Base-by-base conservation (phyloP, 2,888 invertebrate genomes). In the Caenorhabditis angaria region DNA sequence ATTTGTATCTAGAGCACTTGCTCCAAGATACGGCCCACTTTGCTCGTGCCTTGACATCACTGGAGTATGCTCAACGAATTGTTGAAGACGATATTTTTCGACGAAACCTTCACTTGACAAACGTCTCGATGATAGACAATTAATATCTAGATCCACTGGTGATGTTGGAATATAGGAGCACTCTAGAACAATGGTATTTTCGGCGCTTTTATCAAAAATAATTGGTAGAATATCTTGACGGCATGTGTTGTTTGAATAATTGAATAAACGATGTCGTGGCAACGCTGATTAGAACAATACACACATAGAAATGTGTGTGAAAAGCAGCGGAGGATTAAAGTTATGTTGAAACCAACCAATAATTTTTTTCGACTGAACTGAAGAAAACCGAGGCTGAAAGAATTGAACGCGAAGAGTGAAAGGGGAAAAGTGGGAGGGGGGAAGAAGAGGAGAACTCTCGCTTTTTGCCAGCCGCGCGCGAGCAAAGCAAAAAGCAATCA, bases 91-190 rank as follows among this genome's bases (percentile, higher is more conserved):
- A 50, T 59, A 59, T 50, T 59, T 59, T 25, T 47, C 25, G n/a
- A 56, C 20, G 20, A 35, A 32, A n/a, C 27, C 54, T 10, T 54
- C 28, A 28, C 22, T 54, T 27, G 54, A n/a, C 4, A 27, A 54
- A 2, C 18, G 6, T 51, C 51, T 51, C 25, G 55, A 25, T 27
- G n/a, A 5, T 12, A 55, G 18, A n/a, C 18, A 24, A 12, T 20
- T 18, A n/a, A 59, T 28, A 12, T 27, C 47, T n/a, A 10, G 27
- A 32, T 59, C 59, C 3, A 59, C 47, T 6, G 59, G 59, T 3
- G 48, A n/a, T n/a, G 59, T 59, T 18, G 59, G 48, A n/a, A 59
- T 59, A n/a, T 59, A 59, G 48, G 59, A 47, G 14, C 32, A 14
- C 20, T 8, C n/a, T 6, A 32, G 29, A 20, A 56, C 20, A 2